A percentile compares a stretch with the other conserved stretches of the same genome.
phyloP scores from a whole-genome alignment of 2,888 invertebrate genomes.

The Drosophila pseudotakahashii region DNA sequence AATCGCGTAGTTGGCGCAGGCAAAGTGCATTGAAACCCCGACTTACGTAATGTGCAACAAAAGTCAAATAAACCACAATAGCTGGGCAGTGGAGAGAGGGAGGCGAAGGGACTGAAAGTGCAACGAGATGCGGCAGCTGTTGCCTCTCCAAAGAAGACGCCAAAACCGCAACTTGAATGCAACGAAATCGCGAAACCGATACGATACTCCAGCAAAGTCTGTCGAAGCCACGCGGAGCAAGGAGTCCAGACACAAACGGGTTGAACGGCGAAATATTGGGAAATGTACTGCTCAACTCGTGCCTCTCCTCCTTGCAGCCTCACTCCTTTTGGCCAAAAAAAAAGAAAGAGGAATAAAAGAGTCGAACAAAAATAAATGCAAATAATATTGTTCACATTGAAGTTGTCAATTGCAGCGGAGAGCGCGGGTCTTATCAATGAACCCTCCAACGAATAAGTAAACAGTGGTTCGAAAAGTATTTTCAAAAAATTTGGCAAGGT shows the following conservation, averaged over 20 bases:
- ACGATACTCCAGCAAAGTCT: conserved; percentile 15
- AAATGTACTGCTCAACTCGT: conserved; percentile 2
- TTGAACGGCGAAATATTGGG: conserved; percentile 24
- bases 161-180: conserved; percentile 39
- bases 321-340: conserved; percentile 17
- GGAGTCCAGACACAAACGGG: conserved; percentile 6
- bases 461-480: conserved; percentile 40
- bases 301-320: not conserved
- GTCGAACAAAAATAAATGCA: conserved; percentile 48
- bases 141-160: conserved; percentile 29
- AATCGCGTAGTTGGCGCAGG: conserved; percentile 12
- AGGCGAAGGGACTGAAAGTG: too few relatives aligned
- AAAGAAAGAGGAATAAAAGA: not conserved
- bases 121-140: conserved; percentile 40
- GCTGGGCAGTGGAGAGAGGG: conserved; percentile 18
- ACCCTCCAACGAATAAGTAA: conserved; percentile 4
- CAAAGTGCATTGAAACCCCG: conserved; percentile 51
- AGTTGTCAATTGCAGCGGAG: conserved; percentile 69
- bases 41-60: conserved; percentile 70
- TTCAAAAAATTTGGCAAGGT: too few relatives aligned
- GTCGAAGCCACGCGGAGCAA: conserved; percentile 11
- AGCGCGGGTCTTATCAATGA: conserved; percentile 54
- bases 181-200: conserved; percentile 36
- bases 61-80: conserved; percentile 70
- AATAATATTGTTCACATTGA: conserved; percentile 65